phyloP scores from a whole-genome alignment of 2,113 vertebrate species.

The Fulmarus glacialis region DNA sequence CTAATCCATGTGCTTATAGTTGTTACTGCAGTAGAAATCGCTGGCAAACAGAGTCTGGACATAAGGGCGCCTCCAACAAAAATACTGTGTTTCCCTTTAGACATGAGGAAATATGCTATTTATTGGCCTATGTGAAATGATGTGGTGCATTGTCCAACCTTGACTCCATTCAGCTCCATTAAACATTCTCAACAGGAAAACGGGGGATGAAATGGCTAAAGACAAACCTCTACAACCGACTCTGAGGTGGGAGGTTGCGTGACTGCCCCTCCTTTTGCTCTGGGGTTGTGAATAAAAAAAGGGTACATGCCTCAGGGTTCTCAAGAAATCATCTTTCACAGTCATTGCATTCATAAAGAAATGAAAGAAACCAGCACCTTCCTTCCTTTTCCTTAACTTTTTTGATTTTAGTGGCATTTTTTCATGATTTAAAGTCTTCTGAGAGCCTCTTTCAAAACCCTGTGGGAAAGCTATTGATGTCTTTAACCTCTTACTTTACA shows the following conservation, averaged over 20 bases:
- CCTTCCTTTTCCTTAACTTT: background rate
- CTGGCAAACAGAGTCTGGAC: background rate
- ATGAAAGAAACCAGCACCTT: background rate
- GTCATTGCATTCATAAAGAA: background rate
- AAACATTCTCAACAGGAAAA: background rate
- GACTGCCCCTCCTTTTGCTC: background rate
- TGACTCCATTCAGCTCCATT: background rate
- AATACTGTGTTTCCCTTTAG: background rate
- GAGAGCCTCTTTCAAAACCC: background rate
- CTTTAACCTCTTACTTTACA: constrained; percentile 25
- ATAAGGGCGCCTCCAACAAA: background rate
- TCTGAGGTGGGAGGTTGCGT: background rate
- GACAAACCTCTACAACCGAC: background rate
- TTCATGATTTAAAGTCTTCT: background rate
- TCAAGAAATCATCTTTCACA: background rate
- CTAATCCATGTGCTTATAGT: background rate
- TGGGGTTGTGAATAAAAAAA: background rate
- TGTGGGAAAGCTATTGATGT: background rate
- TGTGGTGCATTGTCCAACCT: background rate
- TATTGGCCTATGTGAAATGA: background rate
- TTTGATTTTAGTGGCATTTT: background rate
- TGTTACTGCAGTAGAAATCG: background rate
- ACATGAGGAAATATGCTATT: background rate
- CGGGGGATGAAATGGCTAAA: background rate
- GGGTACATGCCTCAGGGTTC: background rate